A percentile compares a stretch with the other conserved stretches of the same genome.
phyloP scores from a whole-genome alignment of 1,140 invertebrate genomes.

The Galleria mellonella region DNA sequence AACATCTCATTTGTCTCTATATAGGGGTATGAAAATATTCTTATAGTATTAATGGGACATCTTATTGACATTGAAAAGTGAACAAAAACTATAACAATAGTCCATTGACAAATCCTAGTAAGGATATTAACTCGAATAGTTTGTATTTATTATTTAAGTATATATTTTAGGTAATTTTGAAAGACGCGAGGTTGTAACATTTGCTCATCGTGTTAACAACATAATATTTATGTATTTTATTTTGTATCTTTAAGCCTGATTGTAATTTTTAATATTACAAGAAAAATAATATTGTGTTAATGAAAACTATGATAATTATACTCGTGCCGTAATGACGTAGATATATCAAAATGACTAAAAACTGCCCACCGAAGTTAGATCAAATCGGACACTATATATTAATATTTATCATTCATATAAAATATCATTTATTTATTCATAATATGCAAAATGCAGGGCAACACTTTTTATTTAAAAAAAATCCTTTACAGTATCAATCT shows the following conservation, averaged over 20 bases:
- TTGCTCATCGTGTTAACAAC: constrained; percentile 22
- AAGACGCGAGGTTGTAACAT: constrained; percentile 28
- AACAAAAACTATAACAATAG: too few relatives aligned
- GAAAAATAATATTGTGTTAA: background rate
- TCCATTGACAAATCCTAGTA: constrained; percentile 6
- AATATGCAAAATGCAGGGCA: background rate
- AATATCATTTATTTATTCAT: background rate
- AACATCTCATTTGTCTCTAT: too few relatives aligned
- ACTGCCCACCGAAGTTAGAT: constrained; percentile 23
- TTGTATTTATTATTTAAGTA: constrained; percentile 23
- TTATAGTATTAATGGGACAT: too few relatives aligned
- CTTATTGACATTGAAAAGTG: too few relatives aligned
- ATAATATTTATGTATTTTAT: constrained; percentile 10
- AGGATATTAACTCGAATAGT: constrained; percentile 51
- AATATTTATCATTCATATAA: background rate
- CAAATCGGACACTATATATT: constrained; percentile 1
- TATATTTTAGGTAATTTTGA: constrained; percentile 3
- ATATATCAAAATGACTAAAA: background rate
- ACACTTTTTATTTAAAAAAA: background rate
- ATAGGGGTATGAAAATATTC: too few relatives aligned
- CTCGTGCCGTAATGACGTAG: constrained; percentile 3
- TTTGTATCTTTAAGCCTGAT: constrained; percentile 4
- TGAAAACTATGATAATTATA: background rate
- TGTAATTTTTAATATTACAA: background rate
- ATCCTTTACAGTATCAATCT: too few relatives aligned